Conservation (phyloP, 2,113 vertebrate species). For the Caranx melampygus region DNA sequence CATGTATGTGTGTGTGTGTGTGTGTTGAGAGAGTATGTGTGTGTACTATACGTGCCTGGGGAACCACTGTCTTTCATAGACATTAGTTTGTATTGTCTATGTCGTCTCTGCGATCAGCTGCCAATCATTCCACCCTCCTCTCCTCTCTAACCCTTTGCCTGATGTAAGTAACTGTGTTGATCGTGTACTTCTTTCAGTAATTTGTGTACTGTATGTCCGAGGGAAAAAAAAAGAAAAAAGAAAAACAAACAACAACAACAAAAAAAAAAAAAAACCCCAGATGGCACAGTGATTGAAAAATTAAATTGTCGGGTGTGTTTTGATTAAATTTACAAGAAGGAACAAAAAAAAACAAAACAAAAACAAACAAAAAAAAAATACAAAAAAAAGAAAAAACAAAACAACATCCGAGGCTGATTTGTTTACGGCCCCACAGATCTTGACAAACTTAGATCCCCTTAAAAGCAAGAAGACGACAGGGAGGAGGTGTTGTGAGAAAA, state of each 20-base stretch:
- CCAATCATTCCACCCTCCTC: constrained; percentile 67
- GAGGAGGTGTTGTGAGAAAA: constrained; percentile 62
- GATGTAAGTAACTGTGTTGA: constrained; percentile 83
- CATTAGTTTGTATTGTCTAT: constrained; percentile 76
- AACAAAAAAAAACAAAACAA: constrained; percentile 3
- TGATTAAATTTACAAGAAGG: constrained; percentile 62
- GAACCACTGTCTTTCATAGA: constrained; percentile 73
- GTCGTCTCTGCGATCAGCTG: constrained; percentile 76
- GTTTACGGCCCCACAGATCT: constrained; percentile 45
- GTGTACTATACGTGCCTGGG: constrained; percentile 71
- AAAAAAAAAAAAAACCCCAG: constrained; percentile 1
- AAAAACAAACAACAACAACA: constrained; percentile 27
- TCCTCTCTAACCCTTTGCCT: constrained; percentile 70
- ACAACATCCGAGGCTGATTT: constrained; percentile 37
- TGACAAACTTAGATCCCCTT: constrained; percentile 66
- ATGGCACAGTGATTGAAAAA: constrained; percentile 63
- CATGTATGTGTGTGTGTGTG: constrained; percentile 35
- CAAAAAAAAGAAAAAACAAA: neutral
- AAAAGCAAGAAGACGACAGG: constrained; percentile 45
- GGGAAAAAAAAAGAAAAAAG: constrained; percentile 43
- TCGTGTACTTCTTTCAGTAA: constrained; percentile 81
- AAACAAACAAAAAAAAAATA: neutral
- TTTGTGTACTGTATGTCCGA: constrained; percentile 80
- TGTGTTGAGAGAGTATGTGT: constrained; percentile 34
- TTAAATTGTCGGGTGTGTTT: constrained; percentile 68